These are phyloP conservation scores for Asbolus verrucosus DNA, from an alignment of 1,140 invertebrate species.

Conservation along the genomic window DNA sequence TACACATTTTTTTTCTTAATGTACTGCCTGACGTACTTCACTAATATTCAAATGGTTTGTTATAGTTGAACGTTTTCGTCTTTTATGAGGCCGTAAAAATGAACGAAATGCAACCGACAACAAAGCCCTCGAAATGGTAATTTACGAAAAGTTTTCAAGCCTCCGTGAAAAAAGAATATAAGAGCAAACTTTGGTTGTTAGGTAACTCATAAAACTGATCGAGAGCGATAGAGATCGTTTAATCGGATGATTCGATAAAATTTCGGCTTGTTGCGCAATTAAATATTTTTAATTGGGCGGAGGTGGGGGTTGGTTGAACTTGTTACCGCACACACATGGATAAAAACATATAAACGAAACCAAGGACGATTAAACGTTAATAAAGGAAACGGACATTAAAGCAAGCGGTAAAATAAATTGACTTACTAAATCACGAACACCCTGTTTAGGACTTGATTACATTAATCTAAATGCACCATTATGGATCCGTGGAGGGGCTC, in stretches of 20 bases:
- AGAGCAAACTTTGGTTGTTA: too few species aligned
- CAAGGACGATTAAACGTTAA: neutral
- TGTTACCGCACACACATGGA: neutral
- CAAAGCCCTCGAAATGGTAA: too few species aligned
- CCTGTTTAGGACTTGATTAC: neutral
- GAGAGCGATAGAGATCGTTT: neutral
- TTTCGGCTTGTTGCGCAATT: too few species aligned
- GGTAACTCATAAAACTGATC: neutral
- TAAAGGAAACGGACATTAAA: conserved; percentile 3
- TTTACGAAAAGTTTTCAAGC: too few species aligned
- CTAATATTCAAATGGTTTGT: too few species aligned
- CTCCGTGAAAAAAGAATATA: too few species aligned
- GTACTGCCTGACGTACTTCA: neutral
- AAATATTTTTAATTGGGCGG: too few species aligned
- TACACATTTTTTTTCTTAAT: neutral
- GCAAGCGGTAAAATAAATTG: neutral
- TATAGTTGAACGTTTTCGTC: too few species aligned
- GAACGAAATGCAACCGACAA: too few species aligned
- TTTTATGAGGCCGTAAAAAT: too few species aligned
- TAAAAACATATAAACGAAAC: neutral
- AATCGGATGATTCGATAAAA: neutral
- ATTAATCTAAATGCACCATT: neutral
- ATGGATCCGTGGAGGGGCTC: too few species aligned
- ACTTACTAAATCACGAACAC: neutral
- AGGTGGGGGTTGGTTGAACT: neutral